These are phyloP conservation scores for Chrysochloris asiatica DNA, from an alignment of 2,113 vertebrate species.

Conservation along the genomic window DNA sequence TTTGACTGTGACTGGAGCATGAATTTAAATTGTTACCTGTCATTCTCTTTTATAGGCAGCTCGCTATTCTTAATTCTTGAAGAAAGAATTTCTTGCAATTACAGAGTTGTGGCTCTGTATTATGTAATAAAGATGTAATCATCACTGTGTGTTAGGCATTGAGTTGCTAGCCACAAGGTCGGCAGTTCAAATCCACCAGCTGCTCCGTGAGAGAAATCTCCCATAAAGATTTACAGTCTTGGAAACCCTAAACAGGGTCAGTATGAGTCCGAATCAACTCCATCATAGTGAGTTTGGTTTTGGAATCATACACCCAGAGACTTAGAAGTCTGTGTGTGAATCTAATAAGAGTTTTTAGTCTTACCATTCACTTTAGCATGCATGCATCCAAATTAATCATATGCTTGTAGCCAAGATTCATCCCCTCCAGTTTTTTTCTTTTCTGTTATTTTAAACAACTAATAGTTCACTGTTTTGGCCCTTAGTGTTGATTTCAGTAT, in stretches of 20 bases:
- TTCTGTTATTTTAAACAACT: conserved; percentile 38
- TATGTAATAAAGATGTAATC: not conserved
- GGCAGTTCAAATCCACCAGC: too few species aligned
- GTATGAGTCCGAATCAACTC: too few species aligned
- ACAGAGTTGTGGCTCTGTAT: not conserved
- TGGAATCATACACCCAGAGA: not conserved
- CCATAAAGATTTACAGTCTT: too few species aligned
- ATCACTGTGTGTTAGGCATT: too few species aligned
- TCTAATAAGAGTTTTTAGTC: not conserved
- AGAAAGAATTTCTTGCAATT: not conserved
- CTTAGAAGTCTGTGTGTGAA: not conserved
- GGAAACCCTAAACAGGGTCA: too few species aligned
- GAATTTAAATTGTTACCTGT: conserved; percentile 30
- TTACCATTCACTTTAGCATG: not conserved
- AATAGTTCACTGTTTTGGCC: not conserved
- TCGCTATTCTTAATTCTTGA: not conserved
- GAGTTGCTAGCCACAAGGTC: too few species aligned
- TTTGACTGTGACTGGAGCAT: not conserved
- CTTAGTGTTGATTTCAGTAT: conserved; percentile 78
- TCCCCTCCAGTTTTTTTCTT: not conserved
- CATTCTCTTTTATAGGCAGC: conserved; percentile 13
- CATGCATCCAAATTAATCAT: too few species aligned
- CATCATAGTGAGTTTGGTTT: too few species aligned
- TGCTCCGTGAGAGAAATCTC: too few species aligned
- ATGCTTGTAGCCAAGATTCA: conserved; percentile 18